Evolutionary conservation across 2,113 vertebrate genomes (phyloP).

Genomic region (Nerophis ophidion): DNA sequence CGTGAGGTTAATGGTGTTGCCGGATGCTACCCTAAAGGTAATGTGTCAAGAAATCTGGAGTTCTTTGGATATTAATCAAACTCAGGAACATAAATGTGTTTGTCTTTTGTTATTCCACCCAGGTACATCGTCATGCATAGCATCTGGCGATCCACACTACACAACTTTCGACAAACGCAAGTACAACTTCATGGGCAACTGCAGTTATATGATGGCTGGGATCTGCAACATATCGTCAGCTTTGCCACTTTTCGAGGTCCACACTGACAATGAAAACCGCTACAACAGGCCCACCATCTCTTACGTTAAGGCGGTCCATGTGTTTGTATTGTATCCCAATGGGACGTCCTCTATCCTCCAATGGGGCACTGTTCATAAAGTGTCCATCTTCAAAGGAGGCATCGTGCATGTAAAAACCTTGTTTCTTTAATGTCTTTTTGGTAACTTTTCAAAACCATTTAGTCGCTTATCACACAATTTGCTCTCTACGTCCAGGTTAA

Average conservation of each 20-base stretch:
- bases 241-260: conserved; percentile 62
- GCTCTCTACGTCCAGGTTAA: conserved; percentile 45
- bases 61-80: not conserved
- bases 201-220: conserved; percentile 69
- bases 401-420: conserved; percentile 63
- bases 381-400: conserved; percentile 72
- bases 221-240: conserved; percentile 54
- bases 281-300: conserved; percentile 60
- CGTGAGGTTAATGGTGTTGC: conserved; percentile 57
- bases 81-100: conserved; percentile 15
- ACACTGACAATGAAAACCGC: conserved; percentile 70
- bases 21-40: conserved; percentile 75
- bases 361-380: conserved; percentile 60
- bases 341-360: conserved; percentile 7
- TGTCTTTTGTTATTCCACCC: not conserved
- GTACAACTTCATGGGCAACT: conserved; percentile 77
- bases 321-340: conserved; percentile 47
- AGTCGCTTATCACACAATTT: not conserved
- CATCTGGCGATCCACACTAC: conserved; percentile 71
- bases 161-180: conserved; percentile 67
- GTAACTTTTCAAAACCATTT: not conserved
- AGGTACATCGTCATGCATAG: conserved; percentile 65
- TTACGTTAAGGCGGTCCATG: conserved; percentile 71
- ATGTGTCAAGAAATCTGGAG: not conserved
- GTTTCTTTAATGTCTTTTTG: not conserved